Conservation (phyloP, 2,888 invertebrate genomes). For the Nematopogon swammerdamellus region DNA sequence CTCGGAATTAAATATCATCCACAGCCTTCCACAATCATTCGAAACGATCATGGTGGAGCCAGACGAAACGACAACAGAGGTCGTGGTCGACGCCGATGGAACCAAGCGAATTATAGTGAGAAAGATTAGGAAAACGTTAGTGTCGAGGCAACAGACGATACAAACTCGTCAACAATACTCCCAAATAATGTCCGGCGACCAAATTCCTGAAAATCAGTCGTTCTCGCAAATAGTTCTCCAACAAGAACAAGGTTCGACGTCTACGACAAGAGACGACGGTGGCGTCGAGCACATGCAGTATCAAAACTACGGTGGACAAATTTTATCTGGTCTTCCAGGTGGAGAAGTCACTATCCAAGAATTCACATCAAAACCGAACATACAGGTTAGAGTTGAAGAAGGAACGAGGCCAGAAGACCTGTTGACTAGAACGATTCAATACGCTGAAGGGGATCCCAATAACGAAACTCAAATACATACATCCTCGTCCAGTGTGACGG, state of each 20-base stretch:
- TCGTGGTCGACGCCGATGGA: slow-evolving; percentile 77
- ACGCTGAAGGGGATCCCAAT: slow-evolving; percentile 33
- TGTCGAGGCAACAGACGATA: slow-evolving; percentile 63
- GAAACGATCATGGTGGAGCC: slow-evolving; percentile 81
- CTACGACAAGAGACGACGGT: slow-evolving; percentile 58
- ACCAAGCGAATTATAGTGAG: slow-evolving; percentile 76
- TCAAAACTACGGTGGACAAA: slow-evolving; percentile 62
- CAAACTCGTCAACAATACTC: slow-evolving; percentile 60
- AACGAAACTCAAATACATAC: slow-evolving; percentile 48
- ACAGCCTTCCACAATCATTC: slow-evolving; percentile 71
- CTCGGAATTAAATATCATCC: slow-evolving; percentile 68
- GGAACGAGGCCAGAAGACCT: slow-evolving; percentile 51
- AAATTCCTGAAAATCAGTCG: slow-evolving; percentile 59
- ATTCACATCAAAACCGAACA: slow-evolving; percentile 61
- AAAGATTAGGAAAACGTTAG: slow-evolving; percentile 66
- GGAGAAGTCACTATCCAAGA: slow-evolving; percentile 63
- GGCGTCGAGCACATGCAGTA: slow-evolving; percentile 60
- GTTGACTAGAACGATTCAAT: slow-evolving; percentile 23
- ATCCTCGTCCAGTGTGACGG: slow-evolving; percentile 69
- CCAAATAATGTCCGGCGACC: slow-evolving; percentile 51
- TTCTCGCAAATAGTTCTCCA: slow-evolving; percentile 67
- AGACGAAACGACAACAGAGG: slow-evolving; percentile 78
- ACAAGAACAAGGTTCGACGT: slow-evolving; percentile 61
- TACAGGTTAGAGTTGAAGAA: slow-evolving; percentile 54
- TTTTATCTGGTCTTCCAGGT: slow-evolving; percentile 61